These are phyloP conservation scores for Phrynosoma blainvillii DNA, from an alignment of 2,113 vertebrate genomes.

Conservation along the genomic window DNA sequence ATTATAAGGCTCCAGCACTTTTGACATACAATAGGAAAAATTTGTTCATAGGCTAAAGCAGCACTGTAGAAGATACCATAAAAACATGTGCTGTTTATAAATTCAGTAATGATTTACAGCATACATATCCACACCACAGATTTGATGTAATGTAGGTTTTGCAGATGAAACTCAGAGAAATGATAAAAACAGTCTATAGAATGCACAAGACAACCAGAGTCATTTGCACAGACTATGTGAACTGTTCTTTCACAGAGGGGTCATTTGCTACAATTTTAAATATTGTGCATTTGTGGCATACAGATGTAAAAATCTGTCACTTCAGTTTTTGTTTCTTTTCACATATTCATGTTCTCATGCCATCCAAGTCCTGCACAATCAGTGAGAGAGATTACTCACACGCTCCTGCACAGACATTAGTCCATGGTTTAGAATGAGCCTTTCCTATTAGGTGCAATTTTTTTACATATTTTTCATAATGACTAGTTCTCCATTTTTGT, in stretches of 20 bases:
- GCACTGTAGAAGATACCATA: background rate
- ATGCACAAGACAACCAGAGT: background rate
- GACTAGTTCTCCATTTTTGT: too few species aligned
- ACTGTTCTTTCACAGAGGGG: background rate
- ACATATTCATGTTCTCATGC: too few species aligned
- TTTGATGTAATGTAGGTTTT: background rate
- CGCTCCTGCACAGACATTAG: too few species aligned
- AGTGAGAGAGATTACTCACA: too few species aligned
- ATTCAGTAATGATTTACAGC: background rate
- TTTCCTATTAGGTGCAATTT: too few species aligned
- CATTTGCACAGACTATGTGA: fast-evolving
- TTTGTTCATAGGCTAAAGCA: background rate
- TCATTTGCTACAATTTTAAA: background rate
- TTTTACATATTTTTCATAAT: too few species aligned
- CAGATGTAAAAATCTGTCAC: too few species aligned
- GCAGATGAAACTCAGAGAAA: background rate
- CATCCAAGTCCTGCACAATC: too few species aligned
- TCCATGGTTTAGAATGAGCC: too few species aligned
- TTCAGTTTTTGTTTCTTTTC: too few species aligned
- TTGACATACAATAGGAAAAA: slow-evolving; percentile 12
- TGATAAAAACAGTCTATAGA: background rate
- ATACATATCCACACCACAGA: background rate
- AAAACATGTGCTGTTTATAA: background rate
- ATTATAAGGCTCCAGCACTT: too few species aligned
- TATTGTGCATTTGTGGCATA: background rate